phyloP scores from a whole-genome alignment of 92 coral and sea anemone species.

The Nematostella vectensis region DNA sequence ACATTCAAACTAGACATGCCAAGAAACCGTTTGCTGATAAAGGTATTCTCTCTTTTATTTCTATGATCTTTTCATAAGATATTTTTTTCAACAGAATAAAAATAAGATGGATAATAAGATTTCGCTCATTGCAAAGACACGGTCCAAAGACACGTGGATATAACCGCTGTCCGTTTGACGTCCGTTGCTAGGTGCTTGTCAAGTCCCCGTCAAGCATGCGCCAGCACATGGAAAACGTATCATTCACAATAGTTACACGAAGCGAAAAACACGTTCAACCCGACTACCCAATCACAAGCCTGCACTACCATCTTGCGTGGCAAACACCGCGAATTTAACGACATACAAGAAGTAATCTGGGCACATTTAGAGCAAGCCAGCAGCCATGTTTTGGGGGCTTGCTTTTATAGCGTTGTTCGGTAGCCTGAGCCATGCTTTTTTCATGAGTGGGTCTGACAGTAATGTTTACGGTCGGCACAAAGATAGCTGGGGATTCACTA shows the following conservation, averaged over 20 bases:
- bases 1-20: too few relatives aligned
- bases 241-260: slow-evolving; percentile 42
- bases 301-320: slow-evolving; percentile 45
- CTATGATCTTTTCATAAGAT: too few relatives aligned
- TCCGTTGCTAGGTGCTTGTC: slow-evolving; percentile 19
- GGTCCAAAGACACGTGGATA: too few relatives aligned
- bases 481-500: slow-evolving; percentile 51
- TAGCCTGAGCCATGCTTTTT: slow-evolving; percentile 30
- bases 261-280: slow-evolving; percentile 37
- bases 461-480: slow-evolving; percentile 22
- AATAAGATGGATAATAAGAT: too few relatives aligned
- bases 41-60: too few relatives aligned
- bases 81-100: too few relatives aligned
- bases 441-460: slow-evolving; percentile 38
- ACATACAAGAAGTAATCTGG: neutral
- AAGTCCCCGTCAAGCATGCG: too few relatives aligned
- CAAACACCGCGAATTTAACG: slow-evolving; percentile 10
- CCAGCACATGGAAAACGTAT: slow-evolving; percentile 46
- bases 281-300: slow-evolving; percentile 28
- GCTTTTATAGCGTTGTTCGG: slow-evolving; percentile 14
- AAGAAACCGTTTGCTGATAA: too few relatives aligned
- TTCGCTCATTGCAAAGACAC: too few relatives aligned
- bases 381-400: slow-evolving; percentile 16
- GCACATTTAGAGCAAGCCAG: slow-evolving; percentile 23
- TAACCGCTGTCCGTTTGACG: too few relatives aligned